phyloP scores from a whole-genome alignment of 2,113 vertebrate species.

The Mormoops blainvillei region DNA sequence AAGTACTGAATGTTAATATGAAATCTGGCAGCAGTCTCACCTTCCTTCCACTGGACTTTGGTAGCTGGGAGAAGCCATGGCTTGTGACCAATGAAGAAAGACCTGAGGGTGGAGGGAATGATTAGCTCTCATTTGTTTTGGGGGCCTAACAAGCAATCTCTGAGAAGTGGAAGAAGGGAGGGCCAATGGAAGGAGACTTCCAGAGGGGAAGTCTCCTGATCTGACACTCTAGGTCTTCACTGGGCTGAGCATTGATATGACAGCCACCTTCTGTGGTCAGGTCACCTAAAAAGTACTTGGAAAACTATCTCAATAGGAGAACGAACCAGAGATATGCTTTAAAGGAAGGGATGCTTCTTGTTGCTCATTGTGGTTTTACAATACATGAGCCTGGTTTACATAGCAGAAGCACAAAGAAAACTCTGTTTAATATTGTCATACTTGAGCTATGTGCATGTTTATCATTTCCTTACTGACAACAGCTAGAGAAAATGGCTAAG shows the following conservation, averaged over 20 bases:
- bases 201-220: conserved; percentile 23
- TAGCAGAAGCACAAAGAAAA: not conserved
- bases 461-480: not conserved
- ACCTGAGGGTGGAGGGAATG: not conserved
- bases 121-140: not conserved
- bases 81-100: not conserved
- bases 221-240: not conserved
- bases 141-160: not conserved
- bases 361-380: conserved; percentile 10
- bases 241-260: conserved; percentile 36
- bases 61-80: not conserved
- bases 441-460: conserved; percentile 9
- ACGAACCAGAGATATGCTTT: not conserved
- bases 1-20: not conserved
- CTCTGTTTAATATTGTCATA: conserved; percentile 10
- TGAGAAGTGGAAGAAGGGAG: not conserved
- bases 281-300: conserved; percentile 54
- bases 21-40: not conserved
- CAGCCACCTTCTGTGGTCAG: conserved; percentile 13
- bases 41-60: not conserved
- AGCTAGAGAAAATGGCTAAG: conserved; percentile 13
- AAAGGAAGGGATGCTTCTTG: not conserved
- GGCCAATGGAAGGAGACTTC: not conserved
- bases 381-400: conserved; percentile 6
- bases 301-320: not conserved